Conservation (phyloP, 2,113 vertebrate genomes). For the Theropithecus gelada region DNA sequence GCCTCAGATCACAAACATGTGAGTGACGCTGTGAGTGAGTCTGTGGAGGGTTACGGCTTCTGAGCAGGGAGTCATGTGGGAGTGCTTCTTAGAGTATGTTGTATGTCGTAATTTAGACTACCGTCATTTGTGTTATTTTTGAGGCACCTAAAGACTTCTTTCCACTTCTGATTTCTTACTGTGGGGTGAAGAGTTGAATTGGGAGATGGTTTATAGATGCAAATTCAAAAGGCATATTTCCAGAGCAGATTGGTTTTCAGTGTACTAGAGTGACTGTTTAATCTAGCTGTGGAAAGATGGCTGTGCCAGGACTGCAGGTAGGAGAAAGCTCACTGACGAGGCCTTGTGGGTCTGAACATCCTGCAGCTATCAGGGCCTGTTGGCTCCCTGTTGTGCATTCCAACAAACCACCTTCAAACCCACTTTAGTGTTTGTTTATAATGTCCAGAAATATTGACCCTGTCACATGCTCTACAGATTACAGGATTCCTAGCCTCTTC, state of each 20-base stretch:
- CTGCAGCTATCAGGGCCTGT: fast-evolving
- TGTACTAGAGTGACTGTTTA: too few species aligned
- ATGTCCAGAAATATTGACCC: neutral
- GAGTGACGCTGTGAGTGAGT: fast-evolving
- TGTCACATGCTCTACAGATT: neutral
- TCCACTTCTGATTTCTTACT: neutral
- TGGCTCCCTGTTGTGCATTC: neutral
- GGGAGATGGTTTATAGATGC: neutral
- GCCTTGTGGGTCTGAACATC: too few species aligned
- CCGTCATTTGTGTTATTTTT: neutral
- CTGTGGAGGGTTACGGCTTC: neutral
- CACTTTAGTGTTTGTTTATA: too few species aligned
- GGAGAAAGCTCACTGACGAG: fast-evolving
- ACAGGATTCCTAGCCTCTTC: neutral
- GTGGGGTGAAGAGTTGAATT: neutral
- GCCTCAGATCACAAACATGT: neutral
- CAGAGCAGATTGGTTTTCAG: neutral
- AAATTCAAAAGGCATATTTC: neutral
- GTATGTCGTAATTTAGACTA: neutral
- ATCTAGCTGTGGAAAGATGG: neutral
- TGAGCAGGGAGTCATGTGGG: neutral
- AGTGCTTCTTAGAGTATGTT: neutral
- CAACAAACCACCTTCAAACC: fast-evolving
- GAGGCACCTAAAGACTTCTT: neutral
- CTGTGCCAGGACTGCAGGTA: neutral